Base-by-base conservation (phyloP, 2,797 vertebrate species). In the Pangasius larnaudii region DNA sequence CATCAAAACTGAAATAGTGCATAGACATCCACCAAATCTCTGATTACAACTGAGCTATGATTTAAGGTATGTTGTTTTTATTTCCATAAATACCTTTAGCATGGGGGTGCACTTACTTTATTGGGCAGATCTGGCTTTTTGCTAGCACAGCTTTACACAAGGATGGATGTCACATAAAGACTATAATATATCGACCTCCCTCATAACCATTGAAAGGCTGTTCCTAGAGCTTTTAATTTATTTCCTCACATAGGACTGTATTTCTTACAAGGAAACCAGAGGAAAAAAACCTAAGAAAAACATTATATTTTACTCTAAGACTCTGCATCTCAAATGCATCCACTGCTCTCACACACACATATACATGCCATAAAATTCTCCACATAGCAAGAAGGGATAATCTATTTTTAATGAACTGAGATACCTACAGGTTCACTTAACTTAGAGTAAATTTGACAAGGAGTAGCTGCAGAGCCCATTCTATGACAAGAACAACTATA, bases 1-100 rank as follows among this genome's bases (percentile, higher is more conserved):
- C 58, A 59, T 59, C 58, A 63, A 63, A 63, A n/a, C 59, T 27
- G 59, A 10, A 63, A 69, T 59, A 71, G 74, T 24, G 36, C 24
- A 85, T 13, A 58, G 24, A 10, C 49, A n/a, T 9, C 33, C 56
- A 49, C 36, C 33, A 78, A 51, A 56, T 85, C 67, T 75, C 16
- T 33, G 39, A 87, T 90, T 84, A 92, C 89, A 91, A 91, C 94
- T 94, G 82, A 92, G 91, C 85, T 84, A 88, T 95, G 95, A 96
- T 96, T 96, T 96, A 96, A 92, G 85, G 93, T 90, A 92, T 95
- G 94, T 95, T 96, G 94, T 95, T 95, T 95, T 95, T 94, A 92
- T 92, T 90, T 90, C 90, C 93, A 94, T 96, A 96, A 96, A 96
- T 94, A 95, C 91, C 91, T 88, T 88, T 90, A 93, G 93, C 86